phyloP scores from a whole-genome alignment of 2,113 vertebrate species.

The Podarcis muralis region DNA sequence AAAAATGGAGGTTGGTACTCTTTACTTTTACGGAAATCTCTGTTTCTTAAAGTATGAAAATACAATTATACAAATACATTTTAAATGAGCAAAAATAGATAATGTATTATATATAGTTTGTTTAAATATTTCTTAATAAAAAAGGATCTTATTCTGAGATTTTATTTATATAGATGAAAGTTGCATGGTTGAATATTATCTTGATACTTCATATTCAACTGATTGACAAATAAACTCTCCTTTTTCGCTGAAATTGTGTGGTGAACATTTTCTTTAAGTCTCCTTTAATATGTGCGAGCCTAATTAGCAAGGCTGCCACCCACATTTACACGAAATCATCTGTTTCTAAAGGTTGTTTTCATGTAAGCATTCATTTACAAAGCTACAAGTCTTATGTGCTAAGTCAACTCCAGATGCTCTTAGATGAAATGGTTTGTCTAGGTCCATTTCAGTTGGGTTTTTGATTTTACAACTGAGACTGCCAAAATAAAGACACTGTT shows the following conservation, averaged over 20 bases:
- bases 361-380: not conserved
- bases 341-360: not conserved
- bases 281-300: not conserved
- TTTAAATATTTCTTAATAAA: not conserved
- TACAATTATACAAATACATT: not conserved
- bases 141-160: not conserved
- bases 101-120: not conserved
- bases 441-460: not conserved
- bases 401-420: not conserved
- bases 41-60: not conserved
- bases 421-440: not conserved
- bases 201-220: not conserved
- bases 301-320: not conserved
- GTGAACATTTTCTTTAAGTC: not conserved
- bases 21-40: not conserved
- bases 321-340: not conserved
- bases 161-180: not conserved
- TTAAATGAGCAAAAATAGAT: not conserved
- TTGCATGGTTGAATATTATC: not conserved
- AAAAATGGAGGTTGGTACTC: conserved; percentile 83
- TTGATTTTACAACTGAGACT: not conserved
- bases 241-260: not conserved
- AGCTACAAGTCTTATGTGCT: not conserved
- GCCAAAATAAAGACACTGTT: not conserved
- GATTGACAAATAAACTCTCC: not conserved